Base-by-base conservation (phyloP, 2,888 invertebrate genomes). In the Coelinius sp. region DNA sequence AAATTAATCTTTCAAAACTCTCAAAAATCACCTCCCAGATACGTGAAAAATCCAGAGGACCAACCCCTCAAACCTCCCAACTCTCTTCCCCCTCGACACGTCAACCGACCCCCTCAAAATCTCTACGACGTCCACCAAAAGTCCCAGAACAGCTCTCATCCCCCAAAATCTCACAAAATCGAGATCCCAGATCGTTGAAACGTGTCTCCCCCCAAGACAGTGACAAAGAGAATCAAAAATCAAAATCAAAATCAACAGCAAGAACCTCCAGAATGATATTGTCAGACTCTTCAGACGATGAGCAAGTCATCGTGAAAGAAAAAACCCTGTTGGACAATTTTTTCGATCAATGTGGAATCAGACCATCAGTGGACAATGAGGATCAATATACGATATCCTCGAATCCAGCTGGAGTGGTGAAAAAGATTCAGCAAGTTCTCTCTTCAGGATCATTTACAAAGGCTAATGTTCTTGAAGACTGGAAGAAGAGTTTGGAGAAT, bases 401-500 rank as follows among this genome's bases (percentile, higher is more conserved):
- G 17, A 59, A 59, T 20, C 59, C 59, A 35, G 31, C 59, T 8
- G 20, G 35, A 25, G 41, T 41, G 12, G 63, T 41, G 4, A 63
- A 63, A 20, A 63, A 63, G 10, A 41, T 63, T 24, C 63, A 63
- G 41, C 22, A 63, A 14, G 41, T 63, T 1, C 38, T 63, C 20
- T 63, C 41, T 4, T 27, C 27, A 0, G 63, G 63, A 10, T 1
- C 2, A 3, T 41, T 63, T 14, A 24, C 63, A 0, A 63, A 63
- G 24, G 24, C 20, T 1, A n/a, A 6, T 2, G 20, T 63, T 0
- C 12, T 41, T 6, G 24, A 22, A 7, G 63, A 63, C 8, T 63
- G 63, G 63, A 7, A 63, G 14, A 38, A 38, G 22, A 41, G 41
- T 14, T 3, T 84, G 14, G 77, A 81, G 17, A 75, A 81, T 66